phyloP scores from a whole-genome alignment of 2,113 vertebrate genomes.

The Suricata suricatta region DNA sequence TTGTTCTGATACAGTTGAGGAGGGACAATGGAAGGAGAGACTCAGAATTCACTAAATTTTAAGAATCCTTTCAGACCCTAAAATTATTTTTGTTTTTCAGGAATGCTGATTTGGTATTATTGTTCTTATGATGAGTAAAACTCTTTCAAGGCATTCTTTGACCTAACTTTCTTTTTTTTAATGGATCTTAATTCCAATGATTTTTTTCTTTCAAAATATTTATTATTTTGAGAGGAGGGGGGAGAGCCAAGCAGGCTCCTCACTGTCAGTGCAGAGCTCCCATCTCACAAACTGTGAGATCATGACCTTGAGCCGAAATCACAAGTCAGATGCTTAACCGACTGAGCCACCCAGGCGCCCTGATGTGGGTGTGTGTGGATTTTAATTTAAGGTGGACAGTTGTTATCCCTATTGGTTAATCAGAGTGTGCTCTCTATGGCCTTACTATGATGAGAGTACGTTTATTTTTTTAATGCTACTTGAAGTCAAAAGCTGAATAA shows the following conservation, averaged over 20 bases:
- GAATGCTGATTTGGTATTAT: not conserved
- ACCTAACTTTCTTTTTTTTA: not conserved
- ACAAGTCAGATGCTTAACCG: too few relatives aligned
- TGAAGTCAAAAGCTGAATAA: not conserved
- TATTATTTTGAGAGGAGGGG: too few relatives aligned
- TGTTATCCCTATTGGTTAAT: too few relatives aligned
- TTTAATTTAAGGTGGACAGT: too few relatives aligned
- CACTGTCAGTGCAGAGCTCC: too few relatives aligned
- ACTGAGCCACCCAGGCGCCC: too few relatives aligned
- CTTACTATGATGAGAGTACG: not conserved
- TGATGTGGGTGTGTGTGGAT: too few relatives aligned
- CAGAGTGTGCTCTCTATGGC: too few relatives aligned
- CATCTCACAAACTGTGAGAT: too few relatives aligned
- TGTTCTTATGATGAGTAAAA: not conserved
- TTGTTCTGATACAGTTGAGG: not conserved
- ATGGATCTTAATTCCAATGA: not conserved
- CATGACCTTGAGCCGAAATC: too few relatives aligned
- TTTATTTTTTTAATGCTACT: not conserved
- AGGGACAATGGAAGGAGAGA: not conserved
- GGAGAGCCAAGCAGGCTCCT: too few relatives aligned
- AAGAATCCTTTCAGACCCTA: not conserved
- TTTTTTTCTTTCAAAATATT: not conserved
- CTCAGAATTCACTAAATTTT: not conserved
- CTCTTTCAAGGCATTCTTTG: not conserved
- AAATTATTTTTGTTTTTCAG: constrained; percentile 28